These are phyloP conservation scores for Endomychus coccineus DNA, from an alignment of 2,888 invertebrate genomes.

Conservation along the genomic window DNA sequence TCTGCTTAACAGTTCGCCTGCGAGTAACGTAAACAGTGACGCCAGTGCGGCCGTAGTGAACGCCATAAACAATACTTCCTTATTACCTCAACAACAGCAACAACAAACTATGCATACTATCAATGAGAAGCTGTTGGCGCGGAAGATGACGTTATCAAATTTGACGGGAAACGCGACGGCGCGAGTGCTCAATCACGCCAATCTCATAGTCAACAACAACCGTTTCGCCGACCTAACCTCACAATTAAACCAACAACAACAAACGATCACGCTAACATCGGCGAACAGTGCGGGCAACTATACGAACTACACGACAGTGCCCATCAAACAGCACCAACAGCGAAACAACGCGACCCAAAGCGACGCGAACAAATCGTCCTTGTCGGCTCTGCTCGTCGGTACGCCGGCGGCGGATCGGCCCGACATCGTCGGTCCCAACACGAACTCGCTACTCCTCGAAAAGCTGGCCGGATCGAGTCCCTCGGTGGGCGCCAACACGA, in stretches of 20 bases:
- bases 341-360: slow-evolving; percentile 19
- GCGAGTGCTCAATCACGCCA: slow-evolving; percentile 40
- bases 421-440: slow-evolving; percentile 48
- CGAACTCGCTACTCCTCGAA: slow-evolving; percentile 47
- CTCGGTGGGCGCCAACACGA: slow-evolving; percentile 19
- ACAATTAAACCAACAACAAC: slow-evolving; percentile 32
- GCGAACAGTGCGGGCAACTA: slow-evolving; percentile 37
- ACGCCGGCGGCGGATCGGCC: slow-evolving; percentile 55
- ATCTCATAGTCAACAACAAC: slow-evolving; percentile 36
- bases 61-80: slow-evolving; percentile 39
- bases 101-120: slow-evolving; percentile 26
- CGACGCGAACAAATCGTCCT: slow-evolving; percentile 35
- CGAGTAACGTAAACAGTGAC: slow-evolving; percentile 49
- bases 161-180: slow-evolving; percentile 35
- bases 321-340: slow-evolving; percentile 36
- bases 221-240: slow-evolving; percentile 31
- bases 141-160: slow-evolving; percentile 53
- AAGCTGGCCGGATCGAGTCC: slow-evolving; percentile 35
- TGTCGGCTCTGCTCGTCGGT: slow-evolving; percentile 52
- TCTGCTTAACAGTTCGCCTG: slow-evolving; percentile 69
- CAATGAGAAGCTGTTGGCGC: slow-evolving; percentile 43
- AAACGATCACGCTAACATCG: slow-evolving; percentile 40
- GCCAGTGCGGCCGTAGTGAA: slow-evolving; percentile 53
- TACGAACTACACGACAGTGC: slow-evolving; percentile 36
- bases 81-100: slow-evolving; percentile 37